Base-by-base conservation (phyloP, 53 echinoderm and acorn worm genomes). In the Echinometra lucunter region DNA sequence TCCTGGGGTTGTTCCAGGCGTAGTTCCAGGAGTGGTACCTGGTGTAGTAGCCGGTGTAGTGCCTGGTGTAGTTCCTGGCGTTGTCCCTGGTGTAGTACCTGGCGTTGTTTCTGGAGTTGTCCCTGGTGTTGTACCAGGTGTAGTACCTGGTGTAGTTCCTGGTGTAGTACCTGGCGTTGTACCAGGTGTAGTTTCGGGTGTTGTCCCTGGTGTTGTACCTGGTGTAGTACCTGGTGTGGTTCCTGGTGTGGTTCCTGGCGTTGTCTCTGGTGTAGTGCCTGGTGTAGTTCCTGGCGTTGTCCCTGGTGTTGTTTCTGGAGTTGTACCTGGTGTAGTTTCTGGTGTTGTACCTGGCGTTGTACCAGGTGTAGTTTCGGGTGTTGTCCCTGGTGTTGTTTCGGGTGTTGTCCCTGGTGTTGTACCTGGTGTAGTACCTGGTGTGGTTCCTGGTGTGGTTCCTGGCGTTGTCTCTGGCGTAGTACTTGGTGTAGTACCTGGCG, bases 131-230 rank as follows among this genome's bases (percentile, higher is more conserved):
- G 66, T n/a, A 28, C 2, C n/a, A 2, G 28, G 2, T n/a, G n/a
- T n/a, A 13, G 28, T 66, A 28, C 30, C 66, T 3, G 66, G n/a
- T 16, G 89, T 89, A 17, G 89, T 89, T 12, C 89, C 60, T 58
- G 89, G 58, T 58, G 89, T 57, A 10, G 89, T 58, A 57, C 35
- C 37, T 35, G 58, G 25, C 47, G 83, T 57, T 45, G 89, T 89
- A 56, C 82, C 45, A 2, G 23, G 2, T 47, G 83, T 83, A 25
- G 23, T 37, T 47, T 45, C 23, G 6, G 49, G 89, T 89, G 21
- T 58, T 2, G 58, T 89, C 0, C 58, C 37, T 58, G 89, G 58
- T 57, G 89, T 35, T 30, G 4, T 9, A 6, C 4, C 9, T 47
- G 49, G 49, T 47, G 9, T n/a, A n/a, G 88, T 88, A 56, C 82